Evolutionary conservation across 2,888 invertebrate genomes (phyloP), one percentile per base, ranked within the genome.

Genomic region (Flexamia atlantica): DNA sequence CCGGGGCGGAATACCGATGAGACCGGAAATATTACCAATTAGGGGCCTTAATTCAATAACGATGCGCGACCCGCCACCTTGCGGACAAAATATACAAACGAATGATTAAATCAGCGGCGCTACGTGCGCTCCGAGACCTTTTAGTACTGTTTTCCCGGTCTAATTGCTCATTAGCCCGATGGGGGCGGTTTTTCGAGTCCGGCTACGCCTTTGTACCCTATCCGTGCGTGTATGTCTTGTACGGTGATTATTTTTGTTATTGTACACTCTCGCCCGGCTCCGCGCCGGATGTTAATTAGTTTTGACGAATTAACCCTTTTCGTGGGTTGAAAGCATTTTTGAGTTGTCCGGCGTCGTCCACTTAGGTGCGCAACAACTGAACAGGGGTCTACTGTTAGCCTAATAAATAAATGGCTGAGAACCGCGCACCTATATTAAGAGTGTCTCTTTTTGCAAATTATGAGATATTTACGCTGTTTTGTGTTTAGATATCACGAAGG

Each of bases 251-350:
- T 50, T 46, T 53, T 50, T 40, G 46, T 82, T 82, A 53, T 46
- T 72, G 23, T 28, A 81, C 40, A 60, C 28, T 12, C 60, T 42
- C 40, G 40, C 60, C 25, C 36, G 20, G 7, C 36, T 20, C 28
- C 42, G 20, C 36, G 79, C n/a, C n/a, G 4, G 5, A 20, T 20
- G n/a, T 25, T 82, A 70, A 72, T 82, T 82, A 82, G 36, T 82
- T 53, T 53, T 72, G 30, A 68, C 50, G 70, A 68, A 82, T 82
- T 72, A 72, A 82, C 70, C 23, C 53, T 82, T 28, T 60, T 23
- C 30, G 42, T 14, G 68, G 25, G 30, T 23, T 72, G 82, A 82
- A 82, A 82, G 82, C 82, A 50, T 82, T 82, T 82, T 82, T 82
- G 50, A 36, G 82, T 82, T 64, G 64, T 9, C 30, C 46, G 40